Conservation (phyloP, 2,888 invertebrate species). For the Cephus runcator region DNA sequence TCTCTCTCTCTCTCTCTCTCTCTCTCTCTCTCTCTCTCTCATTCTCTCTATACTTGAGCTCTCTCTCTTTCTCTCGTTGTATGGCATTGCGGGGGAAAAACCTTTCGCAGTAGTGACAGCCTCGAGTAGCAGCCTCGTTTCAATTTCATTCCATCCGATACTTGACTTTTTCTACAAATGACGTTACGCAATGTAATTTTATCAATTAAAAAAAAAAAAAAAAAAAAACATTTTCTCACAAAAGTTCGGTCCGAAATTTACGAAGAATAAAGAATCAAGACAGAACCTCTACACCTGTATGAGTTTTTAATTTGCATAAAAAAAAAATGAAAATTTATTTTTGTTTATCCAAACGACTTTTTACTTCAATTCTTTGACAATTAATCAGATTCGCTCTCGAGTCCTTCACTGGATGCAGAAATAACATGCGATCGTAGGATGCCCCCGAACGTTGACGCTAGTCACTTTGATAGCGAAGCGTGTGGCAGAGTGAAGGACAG, state of each 20-base stretch:
- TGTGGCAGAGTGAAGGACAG: not conserved
- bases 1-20: not conserved
- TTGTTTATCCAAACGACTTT: not conserved
- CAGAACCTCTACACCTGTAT: not conserved
- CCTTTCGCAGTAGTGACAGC: not conserved
- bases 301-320: not conserved
- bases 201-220: not conserved
- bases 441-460: conserved; percentile 18
- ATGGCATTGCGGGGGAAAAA: not conserved
- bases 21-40: not conserved
- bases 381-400: not conserved
- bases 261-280: not conserved
- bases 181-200: not conserved
- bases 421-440: conserved; percentile 11
- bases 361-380: not conserved
- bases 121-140: not conserved
- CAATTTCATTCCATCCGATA: not conserved
- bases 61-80: too few species aligned
- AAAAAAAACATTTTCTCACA: not conserved
- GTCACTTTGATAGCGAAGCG: conserved; percentile 22
- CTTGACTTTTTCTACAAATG: not conserved
- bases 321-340: not conserved
- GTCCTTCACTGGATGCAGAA: not conserved
- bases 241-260: not conserved
- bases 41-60: not conserved